These are phyloP conservation scores for Lethocerus indicus DNA, from an alignment of 1,140 invertebrate genomes.

Conservation along the genomic window DNA sequence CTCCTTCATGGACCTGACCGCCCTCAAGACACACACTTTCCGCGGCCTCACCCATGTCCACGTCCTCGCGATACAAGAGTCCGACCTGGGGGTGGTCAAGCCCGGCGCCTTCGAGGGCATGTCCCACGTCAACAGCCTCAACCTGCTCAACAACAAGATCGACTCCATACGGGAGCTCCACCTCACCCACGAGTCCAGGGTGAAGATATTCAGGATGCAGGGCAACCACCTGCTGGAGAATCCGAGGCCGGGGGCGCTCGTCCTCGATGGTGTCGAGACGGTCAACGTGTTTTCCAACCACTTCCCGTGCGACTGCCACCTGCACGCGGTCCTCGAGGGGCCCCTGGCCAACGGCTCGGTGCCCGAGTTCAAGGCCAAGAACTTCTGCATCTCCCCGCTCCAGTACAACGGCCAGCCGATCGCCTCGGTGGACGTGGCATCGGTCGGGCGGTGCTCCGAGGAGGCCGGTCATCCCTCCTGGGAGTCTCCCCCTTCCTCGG, in stretches of 20 bases:
- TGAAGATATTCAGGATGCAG: conserved; percentile 47
- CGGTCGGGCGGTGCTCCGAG: conserved; percentile 43
- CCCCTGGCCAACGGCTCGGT: conserved; percentile 45
- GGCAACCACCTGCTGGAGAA: conserved; percentile 66
- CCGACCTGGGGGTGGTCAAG: conserved; percentile 54
- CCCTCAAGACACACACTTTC: conserved; percentile 50
- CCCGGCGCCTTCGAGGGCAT: conserved; percentile 54
- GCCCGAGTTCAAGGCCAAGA: conserved; percentile 49
- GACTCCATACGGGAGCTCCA: conserved; percentile 56
- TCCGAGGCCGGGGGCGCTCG: conserved; percentile 38
- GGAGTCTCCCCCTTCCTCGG: conserved; percentile 23
- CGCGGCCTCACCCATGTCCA: conserved; percentile 54
- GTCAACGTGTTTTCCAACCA: conserved; percentile 55
- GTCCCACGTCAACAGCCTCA: conserved; percentile 43
- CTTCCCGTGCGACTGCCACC: conserved; percentile 68
- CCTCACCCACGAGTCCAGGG: conserved; percentile 43
- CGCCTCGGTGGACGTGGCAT: conserved; percentile 44
- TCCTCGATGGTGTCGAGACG: conserved; percentile 43
- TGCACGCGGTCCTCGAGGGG: conserved; percentile 51
- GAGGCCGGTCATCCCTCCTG: conserved; percentile 43
- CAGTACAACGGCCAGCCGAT: conserved; percentile 59
- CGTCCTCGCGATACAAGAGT: conserved; percentile 54
- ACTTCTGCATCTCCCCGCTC: conserved; percentile 68
- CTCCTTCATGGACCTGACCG: conserved; percentile 60
- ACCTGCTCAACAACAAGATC: conserved; percentile 67